Percentiles rank a stretch among this genome's conserved stretches.
phyloP scores from a whole-genome alignment of 2,113 vertebrate species.

The Tiliqua scincoides region DNA sequence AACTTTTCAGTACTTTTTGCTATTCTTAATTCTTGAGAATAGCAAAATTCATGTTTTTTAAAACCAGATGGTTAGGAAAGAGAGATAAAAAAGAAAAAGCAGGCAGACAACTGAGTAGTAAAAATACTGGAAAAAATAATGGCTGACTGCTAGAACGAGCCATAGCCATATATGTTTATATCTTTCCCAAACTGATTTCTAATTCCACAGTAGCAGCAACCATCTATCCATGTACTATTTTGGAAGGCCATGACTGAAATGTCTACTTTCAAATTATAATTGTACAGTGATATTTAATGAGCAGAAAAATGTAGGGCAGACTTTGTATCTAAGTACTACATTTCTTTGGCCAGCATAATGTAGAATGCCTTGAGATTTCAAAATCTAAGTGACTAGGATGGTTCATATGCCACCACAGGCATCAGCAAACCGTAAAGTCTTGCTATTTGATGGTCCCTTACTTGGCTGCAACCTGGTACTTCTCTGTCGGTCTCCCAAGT shows the following conservation, averaged over 20 bases:
- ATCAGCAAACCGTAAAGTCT: background rate
- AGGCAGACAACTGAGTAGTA: background rate
- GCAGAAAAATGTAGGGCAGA: background rate
- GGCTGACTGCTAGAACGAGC: background rate
- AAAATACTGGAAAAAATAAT: background rate
- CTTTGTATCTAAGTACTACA: background rate
- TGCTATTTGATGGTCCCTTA: background rate
- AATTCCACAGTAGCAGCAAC: background rate
- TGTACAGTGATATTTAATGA: background rate
- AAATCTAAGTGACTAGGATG: background rate
- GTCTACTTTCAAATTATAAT: background rate
- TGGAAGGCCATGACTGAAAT: background rate
- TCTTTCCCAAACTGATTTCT: background rate
- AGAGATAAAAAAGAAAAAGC: background rate
- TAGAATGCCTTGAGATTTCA: background rate
- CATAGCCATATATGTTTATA: background rate
- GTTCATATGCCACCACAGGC: accelerated
- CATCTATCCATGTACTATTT: background rate
- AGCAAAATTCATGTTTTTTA: background rate
- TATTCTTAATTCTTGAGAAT: background rate
- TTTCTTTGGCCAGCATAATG: background rate
- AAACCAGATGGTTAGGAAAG: background rate
- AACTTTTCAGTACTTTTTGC: background rate
- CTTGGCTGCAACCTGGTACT: too few species aligned
- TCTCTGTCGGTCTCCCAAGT: accelerated